A percentile compares a stretch with the other conserved stretches of the same genome.
Conservation (phyloP, 2,113 vertebrate species). For the Trematocara stigmaticum region DNA sequence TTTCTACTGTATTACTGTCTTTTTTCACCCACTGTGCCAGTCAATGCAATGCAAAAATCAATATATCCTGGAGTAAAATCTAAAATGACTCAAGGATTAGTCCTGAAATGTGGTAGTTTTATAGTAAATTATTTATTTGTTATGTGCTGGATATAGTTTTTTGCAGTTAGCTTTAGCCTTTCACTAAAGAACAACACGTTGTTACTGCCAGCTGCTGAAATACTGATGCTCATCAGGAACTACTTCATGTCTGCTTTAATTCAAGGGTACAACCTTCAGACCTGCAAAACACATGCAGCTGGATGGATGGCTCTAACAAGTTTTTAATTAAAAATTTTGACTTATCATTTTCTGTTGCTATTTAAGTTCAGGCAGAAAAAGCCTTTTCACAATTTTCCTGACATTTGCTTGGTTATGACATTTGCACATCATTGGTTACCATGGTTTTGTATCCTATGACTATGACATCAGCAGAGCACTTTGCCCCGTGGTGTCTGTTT, state of each 20-base stretch:
- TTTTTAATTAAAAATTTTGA: fast-evolving
- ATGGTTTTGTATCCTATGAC: neutral
- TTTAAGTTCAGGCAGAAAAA: neutral
- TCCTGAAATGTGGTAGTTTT: neutral
- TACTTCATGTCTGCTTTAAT: neutral
- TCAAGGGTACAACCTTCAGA: neutral
- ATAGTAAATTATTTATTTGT: neutral
- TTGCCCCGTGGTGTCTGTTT: neutral
- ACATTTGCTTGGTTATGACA: neutral
- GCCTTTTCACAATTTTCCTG: neutral
- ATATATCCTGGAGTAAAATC: neutral
- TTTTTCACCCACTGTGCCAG: neutral
- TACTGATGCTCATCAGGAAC: neutral
- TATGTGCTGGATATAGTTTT: neutral
- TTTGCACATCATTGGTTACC: neutral
- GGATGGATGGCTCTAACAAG: neutral
- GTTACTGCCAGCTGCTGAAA: neutral
- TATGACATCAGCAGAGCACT: neutral
- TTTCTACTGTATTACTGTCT: neutral
- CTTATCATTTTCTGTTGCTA: neutral
- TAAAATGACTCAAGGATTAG: neutral
- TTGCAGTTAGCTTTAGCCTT: neutral
- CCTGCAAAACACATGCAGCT: neutral
- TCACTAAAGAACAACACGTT: neutral
- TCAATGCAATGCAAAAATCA: neutral